Conservation (phyloP, 1,140 invertebrate genomes). For the Drosophila sp. region DNA sequence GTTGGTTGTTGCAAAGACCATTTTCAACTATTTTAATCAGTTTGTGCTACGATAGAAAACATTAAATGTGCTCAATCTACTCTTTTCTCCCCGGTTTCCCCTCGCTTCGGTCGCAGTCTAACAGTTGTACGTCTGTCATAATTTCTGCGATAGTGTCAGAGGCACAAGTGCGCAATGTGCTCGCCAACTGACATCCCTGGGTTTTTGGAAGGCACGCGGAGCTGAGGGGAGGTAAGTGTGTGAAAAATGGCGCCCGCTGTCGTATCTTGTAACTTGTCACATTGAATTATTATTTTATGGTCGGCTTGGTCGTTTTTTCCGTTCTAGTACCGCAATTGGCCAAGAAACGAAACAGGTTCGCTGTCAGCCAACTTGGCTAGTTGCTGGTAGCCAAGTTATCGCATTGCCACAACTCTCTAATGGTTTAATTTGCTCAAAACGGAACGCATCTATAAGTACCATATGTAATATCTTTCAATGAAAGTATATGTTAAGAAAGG, state of each 20-base stretch:
- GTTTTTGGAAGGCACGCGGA: conserved; percentile 1
- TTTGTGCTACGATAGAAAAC: background rate
- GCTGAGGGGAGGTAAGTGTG: conserved; percentile 37
- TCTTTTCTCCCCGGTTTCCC: background rate
- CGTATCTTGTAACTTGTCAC: conserved; percentile 77
- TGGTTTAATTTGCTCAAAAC: conserved; percentile 45
- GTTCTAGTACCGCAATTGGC: conserved; percentile 40
- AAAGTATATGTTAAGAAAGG: background rate
- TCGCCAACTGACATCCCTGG: conserved; percentile 27
- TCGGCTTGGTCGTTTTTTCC: conserved; percentile 41
- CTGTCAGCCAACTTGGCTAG: conserved; percentile 6
- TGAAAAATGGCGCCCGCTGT: conserved; percentile 75
- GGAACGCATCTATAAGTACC: background rate
- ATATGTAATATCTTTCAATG: background rate
- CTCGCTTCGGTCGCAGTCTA: conserved; percentile 20
- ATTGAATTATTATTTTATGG: conserved; percentile 83
- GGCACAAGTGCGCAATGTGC: conserved; percentile 61
- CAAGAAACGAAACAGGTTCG: conserved; percentile 66
- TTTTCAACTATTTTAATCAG: no score
- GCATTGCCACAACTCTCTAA: conserved; percentile 49
- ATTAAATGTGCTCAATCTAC: background rate
- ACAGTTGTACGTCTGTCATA: conserved; percentile 73
- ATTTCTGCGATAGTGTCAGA: conserved; percentile 70
- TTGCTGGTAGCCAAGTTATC: conserved; percentile 17
- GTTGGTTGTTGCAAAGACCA: no score